Conservation (phyloP, 2,888 invertebrate genomes). For the Acleris laterana region DNA sequence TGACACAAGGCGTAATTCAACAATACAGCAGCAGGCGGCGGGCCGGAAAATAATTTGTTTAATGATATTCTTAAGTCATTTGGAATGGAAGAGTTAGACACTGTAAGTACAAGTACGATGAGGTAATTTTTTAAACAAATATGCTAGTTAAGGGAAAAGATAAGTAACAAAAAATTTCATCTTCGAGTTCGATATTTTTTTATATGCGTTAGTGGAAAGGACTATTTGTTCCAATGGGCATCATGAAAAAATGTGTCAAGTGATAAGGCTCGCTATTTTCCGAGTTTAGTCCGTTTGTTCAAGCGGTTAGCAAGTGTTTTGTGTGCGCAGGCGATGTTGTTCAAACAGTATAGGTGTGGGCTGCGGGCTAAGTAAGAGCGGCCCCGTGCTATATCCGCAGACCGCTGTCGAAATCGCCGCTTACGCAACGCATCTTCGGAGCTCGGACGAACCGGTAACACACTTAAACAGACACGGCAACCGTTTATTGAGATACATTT, state of each 20-base stretch:
- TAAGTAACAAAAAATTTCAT: too few species aligned
- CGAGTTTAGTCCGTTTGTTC: constrained; percentile 61
- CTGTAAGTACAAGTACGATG: too few species aligned
- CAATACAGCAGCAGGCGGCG: constrained; percentile 46
- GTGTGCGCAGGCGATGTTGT: constrained; percentile 62
- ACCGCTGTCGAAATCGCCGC: constrained; percentile 71
- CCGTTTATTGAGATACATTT: constrained; percentile 54
- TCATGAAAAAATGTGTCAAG: constrained; percentile 48
- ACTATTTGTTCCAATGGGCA: constrained; percentile 1
- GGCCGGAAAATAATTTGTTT: constrained; percentile 43
- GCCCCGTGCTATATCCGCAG: constrained; percentile 80
- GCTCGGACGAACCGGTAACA: constrained; percentile 71
- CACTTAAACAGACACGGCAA: constrained; percentile 54
- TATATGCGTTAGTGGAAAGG: background rate
- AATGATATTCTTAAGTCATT: constrained; percentile 13
- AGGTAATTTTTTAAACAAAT: too few species aligned
- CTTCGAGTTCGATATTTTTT: too few species aligned
- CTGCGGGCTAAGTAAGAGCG: constrained; percentile 73
- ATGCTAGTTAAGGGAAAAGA: too few species aligned
- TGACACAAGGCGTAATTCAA: constrained; percentile 72
- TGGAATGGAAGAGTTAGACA: too few species aligned
- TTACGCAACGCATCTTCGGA: constrained; percentile 73
- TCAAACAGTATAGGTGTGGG: constrained; percentile 74
- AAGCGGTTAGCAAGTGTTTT: constrained; percentile 67
- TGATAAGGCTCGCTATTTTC: constrained; percentile 59